Percentiles rank a stretch among this genome's conserved stretches.
Evolutionary conservation across 2,888 invertebrate species (phyloP).

Genomic region (Steinernema carpocapsae): DNA sequence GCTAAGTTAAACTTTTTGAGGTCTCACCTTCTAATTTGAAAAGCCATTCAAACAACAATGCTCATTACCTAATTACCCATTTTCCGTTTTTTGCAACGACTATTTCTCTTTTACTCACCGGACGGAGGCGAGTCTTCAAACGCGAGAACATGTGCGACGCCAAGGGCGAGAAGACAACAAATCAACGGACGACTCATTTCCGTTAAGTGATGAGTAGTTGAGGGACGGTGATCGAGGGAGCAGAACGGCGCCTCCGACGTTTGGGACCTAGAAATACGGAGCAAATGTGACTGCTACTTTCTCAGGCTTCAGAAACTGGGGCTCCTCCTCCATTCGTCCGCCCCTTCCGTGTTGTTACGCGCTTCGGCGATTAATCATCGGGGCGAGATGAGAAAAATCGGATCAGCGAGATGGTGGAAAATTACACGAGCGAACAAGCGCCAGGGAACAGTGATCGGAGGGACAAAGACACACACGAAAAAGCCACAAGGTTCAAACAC

Average conservation of each 20-base stretch:
- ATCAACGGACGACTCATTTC: conserved; percentile 30
- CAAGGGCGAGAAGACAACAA: conserved; percentile 33
- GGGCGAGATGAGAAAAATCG: no score
- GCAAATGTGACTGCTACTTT: no score
- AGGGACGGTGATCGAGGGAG: not conserved
- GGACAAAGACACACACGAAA: no score
- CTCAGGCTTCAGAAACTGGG: not conserved
- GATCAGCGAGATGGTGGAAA: no score
- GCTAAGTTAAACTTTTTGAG: no score
- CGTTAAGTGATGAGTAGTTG: not conserved
- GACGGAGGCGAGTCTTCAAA: conserved; percentile 3
- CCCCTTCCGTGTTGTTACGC: conserved; percentile 20
- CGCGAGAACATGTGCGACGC: conserved; percentile 29
- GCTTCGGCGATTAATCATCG: conserved; percentile 5
- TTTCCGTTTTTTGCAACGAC: no score
- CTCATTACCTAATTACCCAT: no score
- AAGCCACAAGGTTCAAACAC: not conserved
- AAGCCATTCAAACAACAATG: no score
- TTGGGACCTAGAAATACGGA: conserved; percentile 28
- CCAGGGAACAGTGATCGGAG: no score
- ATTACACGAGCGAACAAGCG: no score
- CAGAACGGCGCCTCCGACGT: not conserved
- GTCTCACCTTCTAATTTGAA: no score
- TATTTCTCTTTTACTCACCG: not conserved
- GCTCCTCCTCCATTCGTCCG: not conserved